Conservation (phyloP, 2,113 vertebrate genomes). For the Eublepharis macularius region DNA sequence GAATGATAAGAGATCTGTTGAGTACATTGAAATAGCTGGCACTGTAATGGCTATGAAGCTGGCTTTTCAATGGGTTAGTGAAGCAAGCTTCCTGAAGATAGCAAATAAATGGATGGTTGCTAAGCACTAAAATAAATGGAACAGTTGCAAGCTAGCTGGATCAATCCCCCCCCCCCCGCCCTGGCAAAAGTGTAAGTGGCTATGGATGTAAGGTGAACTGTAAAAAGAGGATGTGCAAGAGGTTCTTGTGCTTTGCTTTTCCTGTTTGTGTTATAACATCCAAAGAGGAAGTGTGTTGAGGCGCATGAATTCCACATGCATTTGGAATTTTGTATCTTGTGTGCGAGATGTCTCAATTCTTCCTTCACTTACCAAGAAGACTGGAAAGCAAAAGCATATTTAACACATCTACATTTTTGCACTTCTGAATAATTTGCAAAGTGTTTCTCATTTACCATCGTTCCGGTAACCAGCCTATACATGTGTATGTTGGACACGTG, state of each 20-base stretch:
- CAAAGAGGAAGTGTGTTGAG: not conserved
- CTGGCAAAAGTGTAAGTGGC: not conserved
- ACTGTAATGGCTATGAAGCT: not conserved
- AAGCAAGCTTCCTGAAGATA: not conserved
- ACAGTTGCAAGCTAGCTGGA: not conserved
- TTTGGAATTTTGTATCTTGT: not conserved
- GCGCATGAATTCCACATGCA: not conserved
- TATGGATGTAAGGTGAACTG: not conserved
- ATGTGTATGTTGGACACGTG: not conserved
- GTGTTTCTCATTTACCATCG: not conserved
- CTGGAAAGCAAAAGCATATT: not conserved
- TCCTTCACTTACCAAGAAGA: not conserved
- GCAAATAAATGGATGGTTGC: constrained; percentile 17
- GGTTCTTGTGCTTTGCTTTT: not conserved
- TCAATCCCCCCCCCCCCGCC: not conserved
- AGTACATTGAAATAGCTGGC: not conserved
- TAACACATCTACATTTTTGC: not conserved
- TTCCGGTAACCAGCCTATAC: not conserved
- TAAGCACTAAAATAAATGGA: constrained; percentile 10
- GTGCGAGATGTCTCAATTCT: not conserved
- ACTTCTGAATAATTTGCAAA: not conserved
- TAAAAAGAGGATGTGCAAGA: not conserved
- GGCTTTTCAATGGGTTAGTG: constrained; percentile 4
- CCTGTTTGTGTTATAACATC: not conserved
- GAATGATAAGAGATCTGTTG: not conserved